phyloP scores from a whole-genome alignment of 2,113 vertebrate genomes.

The Peromyscus californicus region DNA sequence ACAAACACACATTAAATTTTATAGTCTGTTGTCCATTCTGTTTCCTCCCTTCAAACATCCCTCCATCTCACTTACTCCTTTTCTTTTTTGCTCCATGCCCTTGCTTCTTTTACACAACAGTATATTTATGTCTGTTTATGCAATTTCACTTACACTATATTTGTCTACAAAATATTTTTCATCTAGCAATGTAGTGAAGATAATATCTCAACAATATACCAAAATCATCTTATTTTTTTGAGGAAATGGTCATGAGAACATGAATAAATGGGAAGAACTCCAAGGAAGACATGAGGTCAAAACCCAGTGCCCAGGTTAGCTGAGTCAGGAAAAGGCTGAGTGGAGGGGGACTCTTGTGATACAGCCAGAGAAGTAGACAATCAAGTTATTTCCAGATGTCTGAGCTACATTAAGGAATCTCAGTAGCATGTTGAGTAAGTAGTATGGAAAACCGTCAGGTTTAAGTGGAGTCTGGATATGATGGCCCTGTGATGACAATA shows the following conservation, averaged over 20 bases:
- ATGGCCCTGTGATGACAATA: background rate
- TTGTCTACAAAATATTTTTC: background rate
- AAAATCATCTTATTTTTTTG: background rate
- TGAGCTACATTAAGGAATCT: background rate
- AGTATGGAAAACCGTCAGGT: background rate
- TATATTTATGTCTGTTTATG: background rate
- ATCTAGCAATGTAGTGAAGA: background rate
- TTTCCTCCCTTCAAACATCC: background rate
- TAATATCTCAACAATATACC: background rate
- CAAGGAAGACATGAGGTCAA: background rate
- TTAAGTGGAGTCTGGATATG: background rate
- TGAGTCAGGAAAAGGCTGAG: background rate
- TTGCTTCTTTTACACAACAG: background rate
- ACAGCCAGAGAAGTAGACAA: background rate
- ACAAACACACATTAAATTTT: background rate
- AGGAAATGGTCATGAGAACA: background rate
- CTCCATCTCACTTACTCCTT: background rate
- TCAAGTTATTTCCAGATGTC: background rate
- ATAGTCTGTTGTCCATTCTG: background rate
- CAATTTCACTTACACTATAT: background rate
- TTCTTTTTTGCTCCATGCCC: background rate
- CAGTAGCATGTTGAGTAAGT: background rate
- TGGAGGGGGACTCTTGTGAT: no score
- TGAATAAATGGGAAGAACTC: background rate
- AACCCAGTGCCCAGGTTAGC: background rate